phyloP scores from a whole-genome alignment of 2,113 vertebrate species.

The Psephotus haematonotus region DNA sequence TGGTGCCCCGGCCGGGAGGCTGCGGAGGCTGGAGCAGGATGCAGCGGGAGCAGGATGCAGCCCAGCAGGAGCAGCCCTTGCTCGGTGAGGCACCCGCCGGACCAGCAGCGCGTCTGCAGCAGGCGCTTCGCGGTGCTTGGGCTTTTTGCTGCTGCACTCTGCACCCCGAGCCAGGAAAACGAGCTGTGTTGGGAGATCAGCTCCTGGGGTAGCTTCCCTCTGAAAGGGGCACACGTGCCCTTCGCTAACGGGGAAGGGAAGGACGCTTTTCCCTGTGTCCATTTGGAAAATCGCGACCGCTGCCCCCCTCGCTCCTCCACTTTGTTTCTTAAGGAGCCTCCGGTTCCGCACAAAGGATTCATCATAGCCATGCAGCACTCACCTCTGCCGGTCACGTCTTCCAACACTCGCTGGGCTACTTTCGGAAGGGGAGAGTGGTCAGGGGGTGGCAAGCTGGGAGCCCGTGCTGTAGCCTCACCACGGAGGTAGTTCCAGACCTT shows the following conservation, averaged over 20 bases:
- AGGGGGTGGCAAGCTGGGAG: not conserved
- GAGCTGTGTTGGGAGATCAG: not conserved
- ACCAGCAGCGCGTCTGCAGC: not conserved
- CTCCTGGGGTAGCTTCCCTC: not conserved
- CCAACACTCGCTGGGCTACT: not conserved
- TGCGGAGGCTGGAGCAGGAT: not conserved
- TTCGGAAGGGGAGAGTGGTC: not conserved
- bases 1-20: not conserved
- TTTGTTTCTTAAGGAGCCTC: not conserved
- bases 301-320: not conserved
- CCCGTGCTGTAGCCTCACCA: not conserved
- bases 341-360: not conserved
- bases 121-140: not conserved
- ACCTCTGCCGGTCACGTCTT: conserved; percentile 14
- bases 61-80: not conserved
- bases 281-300: not conserved
- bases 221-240: not conserved
- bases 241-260: not conserved
- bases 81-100: not conserved
- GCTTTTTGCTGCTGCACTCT: not conserved
- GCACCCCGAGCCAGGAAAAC: not conserved
- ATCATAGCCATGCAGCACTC: not conserved
- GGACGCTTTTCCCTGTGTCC: not conserved
- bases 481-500: not conserved
- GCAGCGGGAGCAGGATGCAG: not conserved